Evolutionary conservation across 2,797 vertebrate genomes (phyloP).

Genomic region (Takifugu ocellatus): DNA sequence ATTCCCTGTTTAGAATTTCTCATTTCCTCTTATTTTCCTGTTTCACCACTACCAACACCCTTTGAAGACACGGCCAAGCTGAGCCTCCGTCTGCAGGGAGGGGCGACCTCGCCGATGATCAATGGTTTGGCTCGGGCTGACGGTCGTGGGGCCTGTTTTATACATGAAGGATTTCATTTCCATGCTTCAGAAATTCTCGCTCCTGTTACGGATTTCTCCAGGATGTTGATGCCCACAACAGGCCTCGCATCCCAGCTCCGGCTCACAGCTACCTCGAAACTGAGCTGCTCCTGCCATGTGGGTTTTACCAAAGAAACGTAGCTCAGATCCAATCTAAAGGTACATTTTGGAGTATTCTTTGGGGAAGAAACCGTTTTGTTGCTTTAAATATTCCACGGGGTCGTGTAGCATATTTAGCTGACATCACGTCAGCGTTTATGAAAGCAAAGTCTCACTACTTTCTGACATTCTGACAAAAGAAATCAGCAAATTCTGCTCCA

Average conservation of each 20-base stretch:
- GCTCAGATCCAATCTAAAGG: no score
- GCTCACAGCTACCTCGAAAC: conserved; percentile 13
- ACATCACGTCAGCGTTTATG: no score
- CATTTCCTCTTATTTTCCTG: conserved; percentile 1
- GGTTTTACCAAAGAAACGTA: no score
- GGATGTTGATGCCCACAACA: conserved; percentile 13
- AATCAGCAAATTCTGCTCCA: no score
- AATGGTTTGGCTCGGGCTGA: conserved; percentile 36
- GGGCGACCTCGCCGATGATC: conserved; percentile 29
- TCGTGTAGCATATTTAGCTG: no score
- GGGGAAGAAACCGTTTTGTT: no score
- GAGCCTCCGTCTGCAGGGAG: conserved; percentile 23
- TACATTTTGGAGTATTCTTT: no score
- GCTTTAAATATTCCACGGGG: no score
- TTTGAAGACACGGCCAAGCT: conserved; percentile 45
- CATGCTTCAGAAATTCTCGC: conserved; percentile 22
- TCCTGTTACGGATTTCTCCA: conserved; percentile 1
- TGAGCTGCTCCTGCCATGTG: background rate
- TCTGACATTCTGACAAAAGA: no score
- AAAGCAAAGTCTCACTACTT: no score
- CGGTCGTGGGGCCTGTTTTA: conserved; percentile 29
- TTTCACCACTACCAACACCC: conserved; percentile 3
- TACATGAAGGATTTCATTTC: conserved; percentile 37
- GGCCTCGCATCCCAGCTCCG: conserved; percentile 2
- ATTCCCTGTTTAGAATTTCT: conserved; percentile 17